Evolutionary conservation across 2,797 vertebrate genomes (phyloP).

Genomic region (Myotis planiceps): DNA sequence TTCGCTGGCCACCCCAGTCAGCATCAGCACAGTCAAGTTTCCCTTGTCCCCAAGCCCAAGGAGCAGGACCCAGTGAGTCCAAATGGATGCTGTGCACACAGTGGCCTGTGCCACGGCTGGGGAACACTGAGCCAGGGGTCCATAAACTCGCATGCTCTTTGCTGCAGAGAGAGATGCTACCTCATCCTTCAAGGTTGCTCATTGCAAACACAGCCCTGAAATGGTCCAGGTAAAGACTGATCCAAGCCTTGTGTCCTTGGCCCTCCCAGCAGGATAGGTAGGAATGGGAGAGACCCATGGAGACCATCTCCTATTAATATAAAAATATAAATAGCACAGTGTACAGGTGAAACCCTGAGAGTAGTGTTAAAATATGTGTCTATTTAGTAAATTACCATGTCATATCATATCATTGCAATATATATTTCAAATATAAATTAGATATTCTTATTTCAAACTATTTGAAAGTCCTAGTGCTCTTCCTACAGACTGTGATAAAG

Average conservation of each 20-base stretch:
- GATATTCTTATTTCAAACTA: neutral
- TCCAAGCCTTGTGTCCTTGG: neutral
- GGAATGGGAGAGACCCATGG: neutral
- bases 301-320: neutral
- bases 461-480: neutral
- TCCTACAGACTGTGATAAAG: neutral
- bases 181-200: neutral
- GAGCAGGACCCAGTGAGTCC: neutral
- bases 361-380: neutral
- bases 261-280: neutral
- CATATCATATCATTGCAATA: neutral
- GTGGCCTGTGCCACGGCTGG: neutral
- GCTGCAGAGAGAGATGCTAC: neutral
- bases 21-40: neutral
- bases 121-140: neutral
- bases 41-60: neutral
- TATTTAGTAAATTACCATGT: neutral
- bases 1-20: neutral
- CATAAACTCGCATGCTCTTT: neutral
- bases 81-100: neutral
- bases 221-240: neutral
- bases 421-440: neutral
- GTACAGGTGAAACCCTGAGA: neutral
- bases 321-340: neutral
- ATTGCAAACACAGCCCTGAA: neutral